Percentiles rank a stretch among this genome's conserved stretches.
phyloP scores from a whole-genome alignment of 2,797 vertebrate genomes.

The Brotogeris chrysoptera region DNA sequence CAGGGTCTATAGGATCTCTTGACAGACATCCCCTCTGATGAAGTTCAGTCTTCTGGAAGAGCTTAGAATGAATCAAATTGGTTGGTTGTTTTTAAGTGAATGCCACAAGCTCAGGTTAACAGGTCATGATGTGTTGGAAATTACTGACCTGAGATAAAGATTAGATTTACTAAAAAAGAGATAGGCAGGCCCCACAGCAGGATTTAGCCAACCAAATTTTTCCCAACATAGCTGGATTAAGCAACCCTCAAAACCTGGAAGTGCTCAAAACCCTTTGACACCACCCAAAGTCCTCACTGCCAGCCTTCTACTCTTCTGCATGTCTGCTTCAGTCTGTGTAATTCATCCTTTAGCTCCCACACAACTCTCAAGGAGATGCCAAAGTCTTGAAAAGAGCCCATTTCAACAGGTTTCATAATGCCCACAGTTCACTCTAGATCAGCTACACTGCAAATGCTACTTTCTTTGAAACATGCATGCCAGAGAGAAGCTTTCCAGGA shows the following conservation, averaged over 20 bases:
- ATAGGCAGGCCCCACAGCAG: background rate
- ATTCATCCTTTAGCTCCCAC: background rate
- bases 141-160: background rate
- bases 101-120: background rate
- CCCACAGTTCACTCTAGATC: background rate
- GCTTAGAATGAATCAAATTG: background rate
- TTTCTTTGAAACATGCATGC: accelerated
- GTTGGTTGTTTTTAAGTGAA: background rate
- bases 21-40: background rate
- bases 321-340: background rate
- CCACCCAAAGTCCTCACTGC: background rate
- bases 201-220: background rate
- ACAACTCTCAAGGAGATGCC: background rate
- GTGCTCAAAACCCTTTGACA: background rate
- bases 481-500: background rate
- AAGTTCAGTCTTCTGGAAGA: background rate
- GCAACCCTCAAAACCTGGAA: background rate
- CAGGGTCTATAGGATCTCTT: background rate
- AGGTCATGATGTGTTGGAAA: background rate
- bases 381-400: background rate
- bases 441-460: background rate
- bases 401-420: background rate
- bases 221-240: background rate
- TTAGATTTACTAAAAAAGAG: background rate
- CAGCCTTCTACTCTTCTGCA: background rate